A percentile compares a stretch with the other conserved stretches of the same genome.
Evolutionary conservation across 2,797 vertebrate genomes (phyloP).

Genomic region (Pseudochirops corinnae): DNA sequence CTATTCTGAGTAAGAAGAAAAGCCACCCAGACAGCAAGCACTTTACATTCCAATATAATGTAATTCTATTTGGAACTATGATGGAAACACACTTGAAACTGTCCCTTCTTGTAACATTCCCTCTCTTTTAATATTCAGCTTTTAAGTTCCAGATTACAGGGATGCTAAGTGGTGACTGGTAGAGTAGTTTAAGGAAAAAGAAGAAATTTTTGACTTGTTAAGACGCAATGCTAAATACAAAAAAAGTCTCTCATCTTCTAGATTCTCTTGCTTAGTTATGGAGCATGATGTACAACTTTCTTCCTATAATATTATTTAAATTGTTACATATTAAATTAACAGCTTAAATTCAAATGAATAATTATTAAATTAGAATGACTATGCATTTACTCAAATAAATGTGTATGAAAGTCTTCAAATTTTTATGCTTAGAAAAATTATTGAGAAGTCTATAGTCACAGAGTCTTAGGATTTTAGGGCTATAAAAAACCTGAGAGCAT

Average conservation of each 20-base stretch:
- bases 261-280: neutral
- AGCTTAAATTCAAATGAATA: neutral
- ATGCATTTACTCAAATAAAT: neutral
- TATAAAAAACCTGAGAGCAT: neutral
- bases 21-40: conserved; percentile 57
- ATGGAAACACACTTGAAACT: conserved; percentile 61
- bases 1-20: conserved; percentile 54
- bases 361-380: neutral
- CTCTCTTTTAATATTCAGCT: conserved; percentile 47
- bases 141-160: conserved; percentile 49
- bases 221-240: conserved; percentile 42
- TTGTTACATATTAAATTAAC: neutral
- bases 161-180: conserved; percentile 25
- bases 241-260: neutral
- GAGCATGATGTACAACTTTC: neutral
- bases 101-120: conserved; percentile 57
- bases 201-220: conserved; percentile 34
- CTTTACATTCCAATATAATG: conserved; percentile 47
- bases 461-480: conserved; percentile 4
- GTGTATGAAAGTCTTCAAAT: neutral
- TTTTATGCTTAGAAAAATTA: neutral
- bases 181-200: conserved; percentile 5
- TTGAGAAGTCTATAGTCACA: neutral
- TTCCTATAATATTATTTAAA: neutral
- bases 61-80: conserved; percentile 71